These are phyloP conservation scores for Thryonomys swinderianus DNA, from an alignment of 2,113 vertebrate species.

Conservation along the genomic window DNA sequence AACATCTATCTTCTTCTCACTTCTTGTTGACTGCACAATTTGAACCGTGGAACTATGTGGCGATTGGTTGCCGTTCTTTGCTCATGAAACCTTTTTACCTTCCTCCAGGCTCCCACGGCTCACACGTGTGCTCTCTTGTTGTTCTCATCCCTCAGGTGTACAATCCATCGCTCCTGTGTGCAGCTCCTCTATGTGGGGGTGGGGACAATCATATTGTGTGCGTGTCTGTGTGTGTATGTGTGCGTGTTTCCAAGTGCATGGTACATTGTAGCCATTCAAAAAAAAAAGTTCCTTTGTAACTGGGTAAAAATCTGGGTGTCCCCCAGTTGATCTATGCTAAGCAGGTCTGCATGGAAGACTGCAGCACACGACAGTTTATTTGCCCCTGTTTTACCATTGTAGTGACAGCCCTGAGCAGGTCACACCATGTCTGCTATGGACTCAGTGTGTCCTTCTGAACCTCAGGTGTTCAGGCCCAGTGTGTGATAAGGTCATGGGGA, in stretches of 20 bases:
- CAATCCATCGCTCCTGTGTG: neutral
- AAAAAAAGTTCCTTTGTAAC: neutral
- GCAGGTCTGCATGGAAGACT: neutral
- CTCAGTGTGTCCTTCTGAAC: neutral
- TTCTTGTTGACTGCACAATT: neutral
- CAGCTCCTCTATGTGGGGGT: neutral
- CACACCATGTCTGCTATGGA: neutral
- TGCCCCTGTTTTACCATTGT: neutral
- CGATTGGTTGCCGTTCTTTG: neutral
- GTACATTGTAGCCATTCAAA: neutral
- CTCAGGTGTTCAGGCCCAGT: neutral
- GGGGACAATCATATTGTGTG: fast-evolving
- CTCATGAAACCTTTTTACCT: fast-evolving
- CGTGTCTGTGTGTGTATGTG: too few species aligned
- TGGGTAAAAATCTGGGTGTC: neutral
- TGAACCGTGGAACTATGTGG: neutral
- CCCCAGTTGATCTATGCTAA: neutral
- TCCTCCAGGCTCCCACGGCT: neutral
- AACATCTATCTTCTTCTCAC: neutral
- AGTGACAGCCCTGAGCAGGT: neutral
- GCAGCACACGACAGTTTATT: neutral
- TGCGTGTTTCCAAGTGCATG: neutral
- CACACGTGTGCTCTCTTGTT: neutral
- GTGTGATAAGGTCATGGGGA: neutral
- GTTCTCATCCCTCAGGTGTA: neutral